Conservation (phyloP, 2,888 invertebrate species). For the Myopa testacea region DNA sequence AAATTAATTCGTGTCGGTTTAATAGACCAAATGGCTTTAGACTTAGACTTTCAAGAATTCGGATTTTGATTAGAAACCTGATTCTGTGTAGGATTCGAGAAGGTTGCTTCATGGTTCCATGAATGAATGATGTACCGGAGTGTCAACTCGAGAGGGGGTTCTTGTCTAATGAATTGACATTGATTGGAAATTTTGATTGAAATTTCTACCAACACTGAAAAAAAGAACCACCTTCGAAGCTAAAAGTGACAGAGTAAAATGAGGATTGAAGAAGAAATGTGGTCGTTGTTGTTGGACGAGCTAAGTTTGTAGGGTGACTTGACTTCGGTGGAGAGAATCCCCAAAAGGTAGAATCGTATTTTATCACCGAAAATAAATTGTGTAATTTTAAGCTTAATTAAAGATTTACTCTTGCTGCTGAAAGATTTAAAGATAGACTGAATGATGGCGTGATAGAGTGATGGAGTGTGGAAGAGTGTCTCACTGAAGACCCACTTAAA, state of each 20-base stretch:
- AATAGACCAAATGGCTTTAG: constrained; percentile 61
- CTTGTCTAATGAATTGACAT: constrained; percentile 65
- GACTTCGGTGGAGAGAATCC: too few relatives aligned
- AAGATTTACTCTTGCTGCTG: constrained; percentile 50
- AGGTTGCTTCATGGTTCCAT: neutral
- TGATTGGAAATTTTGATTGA: constrained; percentile 68
- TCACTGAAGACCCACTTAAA: constrained; percentile 11
- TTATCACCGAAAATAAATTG: constrained; percentile 56
- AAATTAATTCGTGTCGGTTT: constrained; percentile 69
- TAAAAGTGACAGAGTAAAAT: neutral
- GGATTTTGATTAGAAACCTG: constrained; percentile 62
- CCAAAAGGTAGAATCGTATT: constrained; percentile 35
- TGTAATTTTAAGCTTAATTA: constrained; percentile 62
- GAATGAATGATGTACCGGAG: neutral
- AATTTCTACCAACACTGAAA: constrained; percentile 45
- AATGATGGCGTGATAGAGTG: too few relatives aligned
- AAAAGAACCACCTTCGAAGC: constrained; percentile 27
- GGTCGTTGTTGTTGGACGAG: neutral
- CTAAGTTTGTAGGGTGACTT: too few relatives aligned
- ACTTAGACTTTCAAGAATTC: constrained; percentile 48
- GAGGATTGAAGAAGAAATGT: neutral
- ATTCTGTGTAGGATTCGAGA: neutral
- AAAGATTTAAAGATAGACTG: too few relatives aligned
- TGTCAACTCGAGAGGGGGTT: constrained; percentile 32
- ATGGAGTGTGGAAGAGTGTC: neutral